Evolutionary conservation across 2,797 vertebrate genomes (phyloP), one percentile per base, ranked within the genome.

Genomic region (Hydrolagus colliei): DNA sequence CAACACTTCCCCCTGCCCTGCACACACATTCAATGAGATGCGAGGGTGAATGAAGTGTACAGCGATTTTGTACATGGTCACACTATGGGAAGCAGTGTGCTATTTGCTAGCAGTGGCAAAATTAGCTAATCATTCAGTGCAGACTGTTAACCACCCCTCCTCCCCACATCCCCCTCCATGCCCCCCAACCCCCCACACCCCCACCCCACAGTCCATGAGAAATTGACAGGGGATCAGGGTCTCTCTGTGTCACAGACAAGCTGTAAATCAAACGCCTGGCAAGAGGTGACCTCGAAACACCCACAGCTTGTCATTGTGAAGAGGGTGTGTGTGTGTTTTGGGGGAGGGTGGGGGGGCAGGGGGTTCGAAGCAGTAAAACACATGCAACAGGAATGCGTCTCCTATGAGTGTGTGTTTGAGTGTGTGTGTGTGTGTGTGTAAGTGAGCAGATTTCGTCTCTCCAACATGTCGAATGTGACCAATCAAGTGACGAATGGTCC

Each of bases 401-500:
- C 86, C 85, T 73, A 0, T 8, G 77, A 78, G 86, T 20, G 4
- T n/a, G 78, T 72, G 89, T n/a, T n/a, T n/a, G n/a, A n/a, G n/a
- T n/a, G n/a, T n/a, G n/a, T n/a, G n/a, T n/a, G n/a, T n/a, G n/a
- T 89, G 87, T 77, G 73, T 76, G 88, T 73, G 87, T 86, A 74
- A 72, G 85, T 59, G 85, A 89, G 89, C 89, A 87, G 67, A 88
- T 90, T 88, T 88, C 89, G 86, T 87, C 88, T 87, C n/a, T n/a
- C n/a, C n/a, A 87, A 88, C 87, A 88, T 87, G 20, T 86, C 89
- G n/a, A n/a, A n/a, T n/a, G n/a, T n/a, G n/a, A 89, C 89, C 91
- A 89, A 87, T 90, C 72, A 88, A 86, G 87, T 90, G 90, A 93
- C 89, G 88, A 89, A 91, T 88, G 86, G 89, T 89, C 88, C 88